phyloP scores from a whole-genome alignment of 2,113 vertebrate genomes.

The Eulemur macaco region DNA sequence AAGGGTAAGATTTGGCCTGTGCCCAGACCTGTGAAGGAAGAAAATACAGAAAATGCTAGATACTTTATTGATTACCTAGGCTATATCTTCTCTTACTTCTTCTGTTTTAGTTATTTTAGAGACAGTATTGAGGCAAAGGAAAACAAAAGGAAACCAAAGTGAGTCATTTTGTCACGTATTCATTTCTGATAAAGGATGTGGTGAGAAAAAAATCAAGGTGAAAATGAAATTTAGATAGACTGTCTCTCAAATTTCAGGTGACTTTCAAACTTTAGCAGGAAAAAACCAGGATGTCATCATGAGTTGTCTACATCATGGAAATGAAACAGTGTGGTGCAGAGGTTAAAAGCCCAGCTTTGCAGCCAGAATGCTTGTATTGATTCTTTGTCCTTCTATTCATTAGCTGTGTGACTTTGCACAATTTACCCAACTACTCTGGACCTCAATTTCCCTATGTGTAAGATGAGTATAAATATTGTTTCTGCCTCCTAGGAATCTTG shows the following conservation, averaged over 20 bases:
- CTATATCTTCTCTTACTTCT: neutral
- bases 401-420: neutral
- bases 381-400: neutral
- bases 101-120: neutral
- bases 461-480: neutral
- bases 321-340: neutral
- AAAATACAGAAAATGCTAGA: neutral
- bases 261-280: neutral
- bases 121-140: neutral
- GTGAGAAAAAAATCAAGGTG: neutral
- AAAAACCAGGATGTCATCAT: neutral
- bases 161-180: neutral
- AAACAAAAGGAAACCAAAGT: neutral
- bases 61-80: neutral
- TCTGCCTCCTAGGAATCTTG: neutral
- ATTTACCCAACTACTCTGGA: neutral
- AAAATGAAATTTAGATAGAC: neutral
- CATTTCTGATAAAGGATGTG: neutral
- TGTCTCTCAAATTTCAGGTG: neutral
- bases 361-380: neutral
- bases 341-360: neutral
- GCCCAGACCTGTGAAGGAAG: neutral
- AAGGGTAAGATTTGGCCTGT: neutral
- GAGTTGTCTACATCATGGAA: neutral
- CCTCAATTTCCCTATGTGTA: neutral